These are phyloP conservation scores for Scolopax bukidnonensis DNA, from an alignment of 2,797 vertebrate species.

Conservation along the genomic window DNA sequence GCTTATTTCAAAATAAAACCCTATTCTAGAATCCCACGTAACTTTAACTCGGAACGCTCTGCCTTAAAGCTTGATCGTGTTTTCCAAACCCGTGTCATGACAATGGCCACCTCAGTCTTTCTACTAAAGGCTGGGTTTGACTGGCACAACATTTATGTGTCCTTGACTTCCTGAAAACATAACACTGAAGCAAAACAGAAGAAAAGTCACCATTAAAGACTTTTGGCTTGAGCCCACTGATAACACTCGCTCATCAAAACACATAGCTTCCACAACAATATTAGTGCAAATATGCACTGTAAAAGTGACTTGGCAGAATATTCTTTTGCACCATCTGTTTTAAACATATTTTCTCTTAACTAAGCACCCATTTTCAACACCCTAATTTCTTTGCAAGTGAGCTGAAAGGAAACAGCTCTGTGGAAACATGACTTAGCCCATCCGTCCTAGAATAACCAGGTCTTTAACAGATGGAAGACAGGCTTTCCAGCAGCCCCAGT, in stretches of 20 bases:
- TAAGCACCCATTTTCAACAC: not conserved
- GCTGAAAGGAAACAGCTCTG: not conserved
- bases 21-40: not conserved
- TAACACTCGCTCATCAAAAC: not conserved
- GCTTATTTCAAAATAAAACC: not conserved
- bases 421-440: not conserved
- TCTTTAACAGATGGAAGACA: not conserved
- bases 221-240: not conserved
- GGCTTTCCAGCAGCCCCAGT: not conserved
- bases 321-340: slow-evolving; percentile 32
- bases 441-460: not conserved
- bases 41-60: not conserved
- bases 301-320: slow-evolving; percentile 15
- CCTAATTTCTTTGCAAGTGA: not conserved
- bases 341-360: slow-evolving; percentile 18
- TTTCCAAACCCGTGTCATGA: not conserved
- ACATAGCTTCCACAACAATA: not conserved
- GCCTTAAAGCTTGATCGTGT: not conserved
- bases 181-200: not conserved
- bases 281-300: not conserved
- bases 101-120: not conserved
- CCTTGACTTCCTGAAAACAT: not conserved
- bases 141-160: not conserved
- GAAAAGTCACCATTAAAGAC: not conserved
- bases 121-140: not conserved